phyloP scores from a whole-genome alignment of 2,888 invertebrate species.

The Eristalinus sepulchralis region DNA sequence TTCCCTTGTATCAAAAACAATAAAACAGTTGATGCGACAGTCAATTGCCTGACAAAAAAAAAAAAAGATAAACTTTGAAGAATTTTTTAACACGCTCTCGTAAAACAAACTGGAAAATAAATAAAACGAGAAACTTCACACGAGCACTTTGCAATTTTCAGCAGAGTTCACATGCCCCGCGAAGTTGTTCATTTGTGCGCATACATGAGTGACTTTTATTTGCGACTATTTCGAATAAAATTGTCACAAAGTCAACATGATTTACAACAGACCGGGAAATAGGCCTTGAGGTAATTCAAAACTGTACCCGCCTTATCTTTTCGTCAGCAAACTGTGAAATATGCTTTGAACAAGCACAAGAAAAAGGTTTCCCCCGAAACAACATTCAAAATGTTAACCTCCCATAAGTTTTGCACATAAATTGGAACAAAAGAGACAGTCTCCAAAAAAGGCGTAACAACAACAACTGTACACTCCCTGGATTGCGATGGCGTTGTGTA shows the following conservation, averaged over 20 bases:
- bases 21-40: background rate
- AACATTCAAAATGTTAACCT: slow-evolving; percentile 3
- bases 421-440: background rate
- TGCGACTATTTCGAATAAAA: background rate
- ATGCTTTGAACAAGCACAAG: background rate
- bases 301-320: background rate
- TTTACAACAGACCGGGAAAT: background rate
- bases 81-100: background rate
- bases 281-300: background rate
- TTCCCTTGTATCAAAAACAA: background rate
- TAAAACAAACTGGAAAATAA: background rate
- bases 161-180: background rate
- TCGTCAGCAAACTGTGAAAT: background rate
- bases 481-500: background rate
- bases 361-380: background rate
- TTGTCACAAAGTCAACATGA: background rate
- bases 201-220: background rate
- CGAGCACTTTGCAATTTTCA: background rate
- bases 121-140: background rate
- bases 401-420: slow-evolving; percentile 4
- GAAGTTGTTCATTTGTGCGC: background rate
- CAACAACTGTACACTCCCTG: slow-evolving; percentile 5
- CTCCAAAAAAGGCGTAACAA: slow-evolving; percentile 1
- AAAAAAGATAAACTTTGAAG: background rate
- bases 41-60: background rate